phyloP scores from a whole-genome alignment of 2,888 invertebrate species.

The Xylophagus ater region DNA sequence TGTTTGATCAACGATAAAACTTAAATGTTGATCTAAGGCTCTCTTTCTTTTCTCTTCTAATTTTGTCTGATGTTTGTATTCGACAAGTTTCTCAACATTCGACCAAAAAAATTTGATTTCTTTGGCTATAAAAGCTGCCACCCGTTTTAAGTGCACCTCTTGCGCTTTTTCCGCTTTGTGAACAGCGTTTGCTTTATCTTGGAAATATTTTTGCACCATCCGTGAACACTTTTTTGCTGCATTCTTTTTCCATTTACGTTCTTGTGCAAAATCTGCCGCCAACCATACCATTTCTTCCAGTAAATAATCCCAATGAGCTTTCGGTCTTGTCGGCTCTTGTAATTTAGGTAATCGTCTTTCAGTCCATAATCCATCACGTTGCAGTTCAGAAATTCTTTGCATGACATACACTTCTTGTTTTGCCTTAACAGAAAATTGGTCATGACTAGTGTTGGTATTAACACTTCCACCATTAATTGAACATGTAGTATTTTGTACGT shows the following conservation, averaged over 20 bases:
- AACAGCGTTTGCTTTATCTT: slow-evolving; percentile 80
- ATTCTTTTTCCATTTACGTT: slow-evolving; percentile 95
- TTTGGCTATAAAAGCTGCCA: slow-evolving; percentile 84
- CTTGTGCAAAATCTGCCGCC: slow-evolving; percentile 93
- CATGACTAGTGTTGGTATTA: slow-evolving; percentile 42
- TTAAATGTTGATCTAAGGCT: slow-evolving; percentile 90
- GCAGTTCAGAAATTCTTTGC: slow-evolving; percentile 80
- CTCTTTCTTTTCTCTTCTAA: slow-evolving; percentile 90
- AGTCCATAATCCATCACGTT: slow-evolving; percentile 92
- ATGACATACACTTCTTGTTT: slow-evolving; percentile 90
- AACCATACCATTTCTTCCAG: slow-evolving; percentile 99
- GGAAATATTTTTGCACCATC: slow-evolving; percentile 84
- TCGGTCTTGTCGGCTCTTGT: slow-evolving; percentile 77
- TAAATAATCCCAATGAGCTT: slow-evolving; percentile 97
- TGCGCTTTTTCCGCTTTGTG: slow-evolving; percentile 87
- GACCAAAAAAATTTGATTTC: slow-evolving; percentile 92
- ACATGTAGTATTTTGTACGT: slow-evolving; percentile 8
- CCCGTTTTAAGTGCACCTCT: slow-evolving; percentile 69
- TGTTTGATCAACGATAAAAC: slow-evolving; percentile 96
- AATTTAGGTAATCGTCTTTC: slow-evolving; percentile 84
- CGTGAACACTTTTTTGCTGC: slow-evolving; percentile 86
- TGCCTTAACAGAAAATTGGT: slow-evolving; percentile 73
- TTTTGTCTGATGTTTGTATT: slow-evolving; percentile 84
- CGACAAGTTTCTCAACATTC: slow-evolving; percentile 93
- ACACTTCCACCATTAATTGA: slow-evolving; percentile 11